Base-by-base conservation (phyloP, 2,113 vertebrate genomes). In the Australoheros scitulus region DNA sequence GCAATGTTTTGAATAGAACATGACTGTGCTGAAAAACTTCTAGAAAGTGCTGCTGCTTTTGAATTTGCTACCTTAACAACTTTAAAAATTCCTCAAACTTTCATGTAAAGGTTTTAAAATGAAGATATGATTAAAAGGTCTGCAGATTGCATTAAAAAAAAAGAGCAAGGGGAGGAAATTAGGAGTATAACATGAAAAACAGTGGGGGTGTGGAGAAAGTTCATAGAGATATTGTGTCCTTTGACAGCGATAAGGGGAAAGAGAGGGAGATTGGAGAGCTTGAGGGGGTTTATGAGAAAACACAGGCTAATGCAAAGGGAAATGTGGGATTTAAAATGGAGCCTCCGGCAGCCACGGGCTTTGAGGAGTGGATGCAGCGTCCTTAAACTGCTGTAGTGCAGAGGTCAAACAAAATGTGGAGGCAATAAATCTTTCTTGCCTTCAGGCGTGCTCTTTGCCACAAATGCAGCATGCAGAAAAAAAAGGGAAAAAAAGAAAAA, bases 391-490 rank as follows among this genome's bases (percentile, higher is more conserved):
- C 76, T 80, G 75, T 10, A 76, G 61, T 18, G 1, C 59, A 61
- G 82, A 87, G 87, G 88, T 91, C 92, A 89, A 77, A 90, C 68
- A 18, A 84, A 93, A 93, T 88, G 86, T 83, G 80, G 76, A 83
- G 77, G 76, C 58, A 83, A 87, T 90, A 88, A 89, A 86, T 89
- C 68, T 83, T 11, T 17, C n/a, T 22, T 81, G 86, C 90, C 88
- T 84, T 52, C 5, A 13, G 77, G 84, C 32, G 57, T n/a, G 13
- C 78, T 85, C 80, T 34, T 47, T 32, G 5, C 38, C 60, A 7
- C 26, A 22, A 36, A 77, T 36, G 63, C 17, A 50, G 61, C 47
- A 79, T 47, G 32, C 74, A 61, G 79, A 41, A 82, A 61, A 4
- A 43, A 47, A 68, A 65, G 91, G 32, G n/a, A 5, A 6, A 43